Evolutionary conservation across 2,888 invertebrate genomes (phyloP), one percentile per base, ranked within the genome.

Genomic region (Apotomis turbidana): DNA sequence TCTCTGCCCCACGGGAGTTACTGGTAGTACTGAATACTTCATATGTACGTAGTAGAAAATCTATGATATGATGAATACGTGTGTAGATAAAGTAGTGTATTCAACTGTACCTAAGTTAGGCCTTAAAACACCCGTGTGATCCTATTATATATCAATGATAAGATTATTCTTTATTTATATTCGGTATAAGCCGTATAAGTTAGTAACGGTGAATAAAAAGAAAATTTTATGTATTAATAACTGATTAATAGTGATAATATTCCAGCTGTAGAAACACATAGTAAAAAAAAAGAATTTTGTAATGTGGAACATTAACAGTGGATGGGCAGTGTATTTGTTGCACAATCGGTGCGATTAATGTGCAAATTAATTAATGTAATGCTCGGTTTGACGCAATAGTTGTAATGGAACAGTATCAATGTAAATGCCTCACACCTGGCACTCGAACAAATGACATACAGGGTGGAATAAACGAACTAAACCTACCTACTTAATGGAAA

Each of bases 291-390:
- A n/a, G n/a, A n/a, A n/a, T n/a, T n/a, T n/a, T 49, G n/a, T 41
- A 61, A 62, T 67, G 15, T 41, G 59, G 49, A 12, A 54, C 58
- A 62, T 44, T 51, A 55, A 63, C 52, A 59, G 51, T 51, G 52
- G 9, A 55, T 44, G 58, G 44, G 51, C 57, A 57, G 62, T 36
- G 41, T 57, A 44, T 68, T 62, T 52, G 55, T 63, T 72, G 63
- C 72, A 68, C 68, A 68, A 68, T 68, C 57, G 41, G 62, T 59
- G 51, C 68, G 60, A 68, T 68, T 72, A 68, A 72, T 68, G 72
- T 59, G 68, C 62, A 72, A 72, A 72, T 68, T 72, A 62, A 72
- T 72, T 68, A 72, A 72, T 72, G 58, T 72, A 72, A 63, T 72
- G 68, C 62, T 55, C 12, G 55, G 64, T 15, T 72, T 68, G 68